Evolutionary conservation across 2,888 invertebrate genomes (phyloP).

Genomic region (Cerceris rybyensis): DNA sequence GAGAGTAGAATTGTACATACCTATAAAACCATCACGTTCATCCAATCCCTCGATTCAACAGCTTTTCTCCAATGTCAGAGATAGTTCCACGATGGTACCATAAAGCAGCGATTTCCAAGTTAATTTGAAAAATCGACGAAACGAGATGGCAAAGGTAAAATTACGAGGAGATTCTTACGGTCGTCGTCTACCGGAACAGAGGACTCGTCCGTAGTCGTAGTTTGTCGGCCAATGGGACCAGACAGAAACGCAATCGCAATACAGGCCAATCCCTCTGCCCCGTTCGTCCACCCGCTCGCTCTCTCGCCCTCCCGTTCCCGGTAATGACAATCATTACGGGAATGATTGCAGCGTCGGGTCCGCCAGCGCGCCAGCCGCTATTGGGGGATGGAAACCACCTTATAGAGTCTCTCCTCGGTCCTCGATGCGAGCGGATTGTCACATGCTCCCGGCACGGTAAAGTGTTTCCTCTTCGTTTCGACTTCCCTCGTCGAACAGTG

Average conservation of each 20-base stretch:
- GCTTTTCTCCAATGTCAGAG: background rate
- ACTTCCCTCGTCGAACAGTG: constrained; percentile 26
- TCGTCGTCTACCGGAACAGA: constrained; percentile 55
- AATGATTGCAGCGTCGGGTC: constrained; percentile 80
- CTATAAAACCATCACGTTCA: too few species aligned
- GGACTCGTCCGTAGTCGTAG: constrained; percentile 64
- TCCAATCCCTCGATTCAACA: background rate
- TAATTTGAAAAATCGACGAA: constrained; percentile 38
- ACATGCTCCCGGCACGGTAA: constrained; percentile 66
- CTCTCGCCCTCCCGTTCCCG: constrained; percentile 73
- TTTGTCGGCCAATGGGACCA: constrained; percentile 76
- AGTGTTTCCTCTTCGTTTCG: constrained; percentile 58
- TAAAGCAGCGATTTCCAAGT: constrained; percentile 5
- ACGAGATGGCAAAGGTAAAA: constrained; percentile 43
- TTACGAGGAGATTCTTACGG: constrained; percentile 50
- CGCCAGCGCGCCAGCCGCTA: constrained; percentile 74
- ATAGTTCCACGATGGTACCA: background rate
- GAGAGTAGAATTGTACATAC: too few species aligned
- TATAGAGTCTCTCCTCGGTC: constrained; percentile 78
- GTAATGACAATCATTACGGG: constrained; percentile 81
- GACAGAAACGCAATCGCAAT: constrained; percentile 78
- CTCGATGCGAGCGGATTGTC: constrained; percentile 80
- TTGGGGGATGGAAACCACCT: constrained; percentile 80
- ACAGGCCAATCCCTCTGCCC: constrained; percentile 74
- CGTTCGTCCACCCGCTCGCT: constrained; percentile 69